Evolutionary conservation across 2,888 invertebrate species (phyloP).

Genomic region (Geotrupes spiniger): DNA sequence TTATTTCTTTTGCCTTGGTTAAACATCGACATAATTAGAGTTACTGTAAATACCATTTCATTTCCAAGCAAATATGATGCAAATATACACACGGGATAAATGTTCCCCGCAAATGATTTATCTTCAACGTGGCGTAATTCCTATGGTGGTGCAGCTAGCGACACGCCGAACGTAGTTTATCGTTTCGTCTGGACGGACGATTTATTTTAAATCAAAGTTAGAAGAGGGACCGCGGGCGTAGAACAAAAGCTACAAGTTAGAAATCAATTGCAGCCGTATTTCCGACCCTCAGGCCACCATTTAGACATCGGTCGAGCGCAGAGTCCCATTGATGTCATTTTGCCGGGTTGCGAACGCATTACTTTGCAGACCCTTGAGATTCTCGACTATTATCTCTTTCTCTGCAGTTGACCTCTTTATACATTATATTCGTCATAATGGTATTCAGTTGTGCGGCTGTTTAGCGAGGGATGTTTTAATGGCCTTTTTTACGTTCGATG

Average conservation of each 20-base stretch:
- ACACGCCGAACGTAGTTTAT: neutral
- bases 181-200: neutral
- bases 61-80: no score
- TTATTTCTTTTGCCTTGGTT: no score
- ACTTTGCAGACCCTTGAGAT: constrained; percentile 29
- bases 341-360: constrained; percentile 28
- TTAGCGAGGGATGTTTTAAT: neutral
- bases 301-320: constrained; percentile 30
- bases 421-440: constrained; percentile 6
- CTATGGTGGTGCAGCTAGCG: no score
- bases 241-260: constrained; percentile 23
- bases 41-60: no score
- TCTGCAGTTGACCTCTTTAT: constrained; percentile 19
- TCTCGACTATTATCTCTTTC: constrained; percentile 17
- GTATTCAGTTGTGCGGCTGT: neutral
- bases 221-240: neutral
- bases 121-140: no score
- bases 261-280: constrained; percentile 30
- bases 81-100: no score
- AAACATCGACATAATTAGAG: no score
- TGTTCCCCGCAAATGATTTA: no score
- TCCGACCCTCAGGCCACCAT: constrained; percentile 28
- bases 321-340: constrained; percentile 29
- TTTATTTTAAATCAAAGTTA: constrained; percentile 6
- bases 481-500: no score